Evolutionary conservation across 1,140 invertebrate genomes (phyloP).

Genomic region (Spodoptera litura): DNA sequence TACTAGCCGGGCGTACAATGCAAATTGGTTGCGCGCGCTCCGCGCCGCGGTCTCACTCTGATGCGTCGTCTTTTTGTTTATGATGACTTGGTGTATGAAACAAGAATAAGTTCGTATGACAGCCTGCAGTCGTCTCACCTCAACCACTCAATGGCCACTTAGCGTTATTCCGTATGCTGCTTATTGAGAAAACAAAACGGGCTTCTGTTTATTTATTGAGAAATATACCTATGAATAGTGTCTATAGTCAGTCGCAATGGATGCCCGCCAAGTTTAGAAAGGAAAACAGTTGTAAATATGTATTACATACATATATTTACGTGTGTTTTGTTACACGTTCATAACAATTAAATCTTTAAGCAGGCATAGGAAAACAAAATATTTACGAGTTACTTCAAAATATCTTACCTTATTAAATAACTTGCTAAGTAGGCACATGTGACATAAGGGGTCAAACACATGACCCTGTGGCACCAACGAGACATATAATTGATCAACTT

Average conservation of each 20-base stretch:
- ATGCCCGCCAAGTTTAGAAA: too few relatives aligned
- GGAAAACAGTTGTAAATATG: too few relatives aligned
- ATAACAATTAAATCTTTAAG: too few relatives aligned
- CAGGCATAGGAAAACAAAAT: neutral
- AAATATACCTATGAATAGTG: neutral
- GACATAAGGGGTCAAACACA: neutral
- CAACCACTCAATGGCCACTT: conserved; percentile 57
- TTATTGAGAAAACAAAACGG: conserved; percentile 39
- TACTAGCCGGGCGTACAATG: conserved; percentile 80
- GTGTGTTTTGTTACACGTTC: too few relatives aligned
- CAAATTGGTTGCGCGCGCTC: conserved; percentile 81
- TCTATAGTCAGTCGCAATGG: neutral
- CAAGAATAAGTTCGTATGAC: conserved; percentile 60
- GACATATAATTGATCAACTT: conserved; percentile 13
- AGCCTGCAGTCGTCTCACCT: conserved; percentile 53
- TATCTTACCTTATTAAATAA: neutral
- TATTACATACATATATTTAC: neutral
- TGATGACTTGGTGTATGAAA: conserved; percentile 55
- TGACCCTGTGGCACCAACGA: neutral
- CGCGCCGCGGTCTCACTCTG: conserved; percentile 74
- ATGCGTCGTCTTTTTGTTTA: conserved; percentile 68
- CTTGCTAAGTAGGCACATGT: neutral
- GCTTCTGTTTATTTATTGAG: conserved; percentile 21
- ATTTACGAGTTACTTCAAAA: neutral
- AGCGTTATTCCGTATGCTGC: conserved; percentile 47